Evolutionary conservation across 2,113 vertebrate genomes (phyloP).

Genomic region (Tauraco erythrolophus): DNA sequence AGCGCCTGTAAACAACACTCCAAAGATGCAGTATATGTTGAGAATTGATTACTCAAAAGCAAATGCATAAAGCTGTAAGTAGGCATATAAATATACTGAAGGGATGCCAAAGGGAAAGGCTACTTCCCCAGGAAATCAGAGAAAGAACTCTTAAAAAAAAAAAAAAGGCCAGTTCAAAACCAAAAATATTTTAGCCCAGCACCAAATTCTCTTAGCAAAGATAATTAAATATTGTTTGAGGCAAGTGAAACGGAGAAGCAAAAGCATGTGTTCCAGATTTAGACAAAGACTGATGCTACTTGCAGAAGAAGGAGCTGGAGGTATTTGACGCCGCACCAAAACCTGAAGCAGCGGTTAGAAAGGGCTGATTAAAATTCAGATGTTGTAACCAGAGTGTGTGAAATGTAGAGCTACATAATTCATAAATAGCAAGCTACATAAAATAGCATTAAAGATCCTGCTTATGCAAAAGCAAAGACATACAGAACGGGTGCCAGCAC

Average conservation of each 20-base stretch:
- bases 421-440: not conserved
- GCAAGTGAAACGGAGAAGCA: not conserved
- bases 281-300: not conserved
- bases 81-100: not conserved
- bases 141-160: not conserved
- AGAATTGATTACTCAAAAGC: not conserved
- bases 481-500: not conserved
- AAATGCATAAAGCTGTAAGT: not conserved
- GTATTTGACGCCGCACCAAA: not conserved
- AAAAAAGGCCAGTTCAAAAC: not conserved
- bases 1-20: not conserved
- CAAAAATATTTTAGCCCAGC: not conserved
- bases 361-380: not conserved
- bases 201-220: not conserved
- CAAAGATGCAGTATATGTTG: not conserved
- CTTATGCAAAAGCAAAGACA: not conserved
- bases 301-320: not conserved
- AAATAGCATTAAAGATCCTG: slow-evolving; percentile 14
- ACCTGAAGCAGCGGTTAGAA: not conserved
- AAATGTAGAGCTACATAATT: not conserved
- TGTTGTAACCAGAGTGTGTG: not conserved
- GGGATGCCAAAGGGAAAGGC: not conserved
- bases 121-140: not conserved
- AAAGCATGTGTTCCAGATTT: not conserved
- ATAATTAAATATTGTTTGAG: not conserved